Base-by-base conservation (phyloP, 2,797 vertebrate species). In the Diplodus sargus region DNA sequence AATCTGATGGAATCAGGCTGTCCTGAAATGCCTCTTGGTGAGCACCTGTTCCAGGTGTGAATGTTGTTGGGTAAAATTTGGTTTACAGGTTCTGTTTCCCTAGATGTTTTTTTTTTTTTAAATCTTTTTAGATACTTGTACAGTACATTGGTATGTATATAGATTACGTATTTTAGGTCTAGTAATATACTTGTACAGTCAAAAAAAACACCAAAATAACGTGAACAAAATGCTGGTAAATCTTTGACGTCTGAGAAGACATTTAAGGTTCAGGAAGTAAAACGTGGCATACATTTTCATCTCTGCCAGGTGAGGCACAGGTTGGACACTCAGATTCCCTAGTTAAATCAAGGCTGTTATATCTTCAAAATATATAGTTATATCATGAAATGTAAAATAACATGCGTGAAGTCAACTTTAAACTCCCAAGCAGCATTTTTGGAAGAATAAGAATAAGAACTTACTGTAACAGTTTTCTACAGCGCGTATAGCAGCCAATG, bases 21-120 rank as follows among this genome's bases (percentile, higher is more conserved):
- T 84, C 83, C 82, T 85, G 10, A 75, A 76, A 87, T 71, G 70
- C 73, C 43, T 82, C 51, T 39, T 22, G 59, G 47, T 64, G 70
- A 70, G 39, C 63, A 58, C 54, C 56, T 70, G 13, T 16, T 13
- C 20, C 13, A 47, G 28, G 61, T 76, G 71, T 45, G 45, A 69
- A 49, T 65, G 61, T 11, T 63, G 47, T 39, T 20, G 14, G 34
- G 14, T n/a, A 12, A 58, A 30, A 39, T 45, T 48, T 34, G 62
- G 22, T 65, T 72, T 67, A 30, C 12, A 14, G 48, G 45, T 23
- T 48, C 23, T 3, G 25, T 54, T 48, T 69, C 7, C 48, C 15
- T 18, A 30, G 13, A n/a, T 43, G 30, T n/a, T 7, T 47, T 67
- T n/a, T 60, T 20, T 20, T n/a, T 6, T 66, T 25, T 60, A 16